Evolutionary conservation across 2,797 vertebrate species (phyloP).

Genomic region (Agapornis canus): DNA sequence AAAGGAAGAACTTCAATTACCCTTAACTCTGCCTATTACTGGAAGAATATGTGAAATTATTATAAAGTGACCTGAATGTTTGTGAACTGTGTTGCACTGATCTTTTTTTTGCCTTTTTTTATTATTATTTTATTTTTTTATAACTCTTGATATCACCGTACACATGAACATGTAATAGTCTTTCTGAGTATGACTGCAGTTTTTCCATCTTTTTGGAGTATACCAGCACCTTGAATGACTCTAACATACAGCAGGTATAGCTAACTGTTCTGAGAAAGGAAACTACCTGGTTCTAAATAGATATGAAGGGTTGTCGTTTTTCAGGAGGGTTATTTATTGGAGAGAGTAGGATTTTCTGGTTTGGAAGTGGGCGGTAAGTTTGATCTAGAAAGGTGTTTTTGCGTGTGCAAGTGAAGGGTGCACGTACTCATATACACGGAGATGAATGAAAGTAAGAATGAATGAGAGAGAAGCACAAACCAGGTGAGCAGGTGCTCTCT

Average conservation of each 20-base stretch:
- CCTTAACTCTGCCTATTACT: neutral
- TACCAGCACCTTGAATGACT: neutral
- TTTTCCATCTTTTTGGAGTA: neutral
- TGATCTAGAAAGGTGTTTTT: neutral
- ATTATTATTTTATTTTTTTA: neutral
- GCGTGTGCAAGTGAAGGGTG: neutral
- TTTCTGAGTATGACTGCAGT: neutral
- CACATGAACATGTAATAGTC: neutral
- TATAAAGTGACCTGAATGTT: neutral
- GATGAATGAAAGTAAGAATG: neutral
- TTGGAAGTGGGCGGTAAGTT: neutral
- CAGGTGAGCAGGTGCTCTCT: slow-evolving; percentile 70
- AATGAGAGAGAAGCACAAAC: slow-evolving; percentile 28
- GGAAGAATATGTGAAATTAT: neutral
- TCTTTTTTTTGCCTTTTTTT: neutral
- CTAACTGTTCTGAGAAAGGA: neutral
- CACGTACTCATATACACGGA: fast-evolving
- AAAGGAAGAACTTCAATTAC: neutral
- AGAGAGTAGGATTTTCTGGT: neutral
- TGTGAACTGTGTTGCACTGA: neutral
- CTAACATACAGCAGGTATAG: neutral
- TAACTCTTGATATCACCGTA: neutral
- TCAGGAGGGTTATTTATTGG: neutral
- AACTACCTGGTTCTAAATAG: neutral
- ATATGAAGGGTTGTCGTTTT: neutral